A percentile compares a stretch with the other conserved stretches of the same genome.
Evolutionary conservation across 2,888 invertebrate genomes (phyloP).

Genomic region (Isoperla grammatica): DNA sequence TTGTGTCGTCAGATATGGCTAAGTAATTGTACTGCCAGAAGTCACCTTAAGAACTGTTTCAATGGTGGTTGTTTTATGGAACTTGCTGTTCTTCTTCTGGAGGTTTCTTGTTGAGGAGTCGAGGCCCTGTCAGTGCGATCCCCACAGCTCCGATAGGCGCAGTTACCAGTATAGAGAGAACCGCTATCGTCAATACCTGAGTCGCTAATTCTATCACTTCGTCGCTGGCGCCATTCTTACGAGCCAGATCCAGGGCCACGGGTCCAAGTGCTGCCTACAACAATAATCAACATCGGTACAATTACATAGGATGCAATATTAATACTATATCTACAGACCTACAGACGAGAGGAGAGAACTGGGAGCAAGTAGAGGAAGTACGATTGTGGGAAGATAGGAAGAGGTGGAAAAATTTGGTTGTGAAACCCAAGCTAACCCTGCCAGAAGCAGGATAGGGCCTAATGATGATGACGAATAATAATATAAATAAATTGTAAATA

Average conservation of each 20-base stretch:
- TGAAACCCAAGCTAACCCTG: too few species aligned
- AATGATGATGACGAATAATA: too few species aligned
- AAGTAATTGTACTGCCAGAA: too few species aligned
- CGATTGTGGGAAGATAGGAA: too few species aligned
- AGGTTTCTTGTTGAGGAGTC: constrained; percentile 32
- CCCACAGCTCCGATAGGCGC: constrained; percentile 43
- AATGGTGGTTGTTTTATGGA: too few species aligned
- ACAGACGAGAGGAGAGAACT: too few species aligned
- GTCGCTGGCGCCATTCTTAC: constrained; percentile 40
- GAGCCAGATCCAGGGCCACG: constrained; percentile 53
- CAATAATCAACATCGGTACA: constrained; percentile 19
- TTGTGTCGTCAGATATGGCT: too few species aligned
- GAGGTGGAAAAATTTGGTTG: too few species aligned
- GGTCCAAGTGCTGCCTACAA: constrained; percentile 62
- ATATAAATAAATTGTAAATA: too few species aligned
- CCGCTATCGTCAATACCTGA: constrained; percentile 41
- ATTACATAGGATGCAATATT: constrained; percentile 34
- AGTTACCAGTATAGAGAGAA: constrained; percentile 43
- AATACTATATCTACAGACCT: not conserved
- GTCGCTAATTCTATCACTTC: constrained; percentile 33
- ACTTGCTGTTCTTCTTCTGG: not conserved
- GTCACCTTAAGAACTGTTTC: too few species aligned
- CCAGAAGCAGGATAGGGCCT: too few species aligned
- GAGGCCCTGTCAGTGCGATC: constrained; percentile 37
- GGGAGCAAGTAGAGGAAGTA: too few species aligned